These are phyloP conservation scores for Rhyzopertha dominica DNA, from an alignment of 1,140 invertebrate genomes.

Conservation along the genomic window DNA sequence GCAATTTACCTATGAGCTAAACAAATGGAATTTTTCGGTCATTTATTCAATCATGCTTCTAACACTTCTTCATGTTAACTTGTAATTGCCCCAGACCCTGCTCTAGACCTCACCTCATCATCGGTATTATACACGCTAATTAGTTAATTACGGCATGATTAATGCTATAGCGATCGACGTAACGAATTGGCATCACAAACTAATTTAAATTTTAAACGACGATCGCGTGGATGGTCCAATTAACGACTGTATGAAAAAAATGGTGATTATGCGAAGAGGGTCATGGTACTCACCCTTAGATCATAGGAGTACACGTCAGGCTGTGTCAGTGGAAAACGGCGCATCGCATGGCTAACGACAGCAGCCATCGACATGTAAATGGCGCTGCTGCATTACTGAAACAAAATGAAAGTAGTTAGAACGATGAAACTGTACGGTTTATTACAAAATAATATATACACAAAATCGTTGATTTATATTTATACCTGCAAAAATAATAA, in stretches of 20 bases:
- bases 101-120: too few relatives aligned
- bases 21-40: too few relatives aligned
- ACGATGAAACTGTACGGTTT: too few relatives aligned
- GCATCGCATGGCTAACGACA: constrained; percentile 47
- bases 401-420: constrained; percentile 31
- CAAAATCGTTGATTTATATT: too few relatives aligned
- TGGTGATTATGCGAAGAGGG: background rate
- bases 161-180: too few relatives aligned
- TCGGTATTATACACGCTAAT: background rate
- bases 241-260: constrained; percentile 4
- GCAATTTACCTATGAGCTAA: too few relatives aligned
- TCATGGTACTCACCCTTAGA: constrained; percentile 37
- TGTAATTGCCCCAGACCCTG: too few relatives aligned
- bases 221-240: background rate
- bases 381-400: constrained; percentile 38
- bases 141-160: background rate
- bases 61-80: too few relatives aligned
- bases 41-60: too few relatives aligned
- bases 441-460: too few relatives aligned
- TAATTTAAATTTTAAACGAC: background rate
- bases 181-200: background rate
- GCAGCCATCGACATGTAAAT: constrained; percentile 41
- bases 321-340: constrained; percentile 43
- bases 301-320: constrained; percentile 40
- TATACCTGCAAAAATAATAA: too few relatives aligned